Evolutionary conservation across 2,113 vertebrate species (phyloP), one percentile per base, ranked within the genome.

Genomic region (Hippocampus abdominalis): DNA sequence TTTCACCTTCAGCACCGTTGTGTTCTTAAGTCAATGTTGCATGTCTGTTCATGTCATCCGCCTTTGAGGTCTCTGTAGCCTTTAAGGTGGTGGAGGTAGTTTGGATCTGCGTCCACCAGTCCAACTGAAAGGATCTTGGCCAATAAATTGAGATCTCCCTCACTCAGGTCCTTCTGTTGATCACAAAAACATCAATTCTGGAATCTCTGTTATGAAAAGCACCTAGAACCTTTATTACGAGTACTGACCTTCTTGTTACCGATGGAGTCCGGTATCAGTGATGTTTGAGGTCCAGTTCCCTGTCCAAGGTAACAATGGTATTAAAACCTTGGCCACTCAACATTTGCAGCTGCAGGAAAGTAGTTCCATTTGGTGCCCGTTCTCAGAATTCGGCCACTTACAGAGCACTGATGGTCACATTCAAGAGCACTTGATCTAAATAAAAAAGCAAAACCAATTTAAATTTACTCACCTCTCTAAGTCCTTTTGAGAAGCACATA

Each of bases 61-160:
- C 66, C 57, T 7, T 0, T 60, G 29, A 92, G 53, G 63, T 93
- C 92, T 74, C 91, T 81, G 87, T 84, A 92, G 71, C 82, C 86
- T 81, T 92, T 93, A 0, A 93, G 87, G 42, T 92, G 92, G 9
- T 93, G 88, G 56, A 93, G 83, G 61, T 89, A 91, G 82, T 90
- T 81, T 11, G 91, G 91, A 74, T 93, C 92, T 2, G 91, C 91
- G 27, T 93, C 92, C 74, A 93, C 92, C 80, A 93, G 65, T 60
- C 92, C 91, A 32, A 83, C 74, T 0, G 90, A 90, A 36, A 93
- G 84, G 74, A 93, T 89, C 79, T 42, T 89, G 59, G 88, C 86
- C 80, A 93, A 63, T 16, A 93, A 68, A 40, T 90, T 76, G 23
- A 92, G 42, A 44, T 93, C 91, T 32, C 87, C 74, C 4, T 91